Evolutionary conservation across 2,113 vertebrate species (phyloP).

Genomic region (Cyphomyrus plagiostoma): DNA sequence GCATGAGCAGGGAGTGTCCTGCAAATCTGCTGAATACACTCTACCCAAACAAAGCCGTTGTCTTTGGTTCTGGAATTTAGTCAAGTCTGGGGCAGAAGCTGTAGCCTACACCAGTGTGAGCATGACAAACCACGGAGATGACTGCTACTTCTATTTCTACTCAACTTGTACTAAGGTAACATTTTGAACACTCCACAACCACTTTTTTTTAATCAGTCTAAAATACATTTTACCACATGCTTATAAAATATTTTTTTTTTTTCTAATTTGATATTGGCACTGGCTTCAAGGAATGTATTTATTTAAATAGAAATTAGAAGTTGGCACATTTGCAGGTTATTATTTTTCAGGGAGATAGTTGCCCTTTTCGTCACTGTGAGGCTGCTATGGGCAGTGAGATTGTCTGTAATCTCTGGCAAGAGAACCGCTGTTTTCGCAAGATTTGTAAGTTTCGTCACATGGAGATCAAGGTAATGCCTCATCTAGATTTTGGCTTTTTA

Average conservation of each 20-base stretch:
- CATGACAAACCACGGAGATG: slow-evolving; percentile 86
- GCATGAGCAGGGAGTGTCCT: slow-evolving; percentile 35
- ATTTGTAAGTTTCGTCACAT: slow-evolving; percentile 93
- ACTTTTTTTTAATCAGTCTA: not conserved
- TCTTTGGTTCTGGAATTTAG: slow-evolving; percentile 11
- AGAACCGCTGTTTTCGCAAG: slow-evolving; percentile 81
- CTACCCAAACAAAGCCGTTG: slow-evolving; percentile 28
- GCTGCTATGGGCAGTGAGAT: slow-evolving; percentile 85
- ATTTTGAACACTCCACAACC: not conserved
- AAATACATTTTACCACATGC: not conserved
- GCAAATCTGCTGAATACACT: slow-evolving; percentile 40
- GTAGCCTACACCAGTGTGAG: slow-evolving; percentile 29
- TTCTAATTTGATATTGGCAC: not conserved
- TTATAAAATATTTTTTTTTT: too few species aligned
- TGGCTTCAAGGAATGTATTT: not conserved
- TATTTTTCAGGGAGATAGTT: slow-evolving; percentile 75
- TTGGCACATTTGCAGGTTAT: not conserved
- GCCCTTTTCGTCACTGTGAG: slow-evolving; percentile 88
- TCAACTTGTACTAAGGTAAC: slow-evolving; percentile 84
- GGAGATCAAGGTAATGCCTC: slow-evolving; percentile 77
- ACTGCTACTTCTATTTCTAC: slow-evolving; percentile 97
- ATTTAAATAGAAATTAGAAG: not conserved
- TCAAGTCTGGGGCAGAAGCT: not conserved
- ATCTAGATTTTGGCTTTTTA: not conserved
- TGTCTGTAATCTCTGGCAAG: slow-evolving; percentile 85